Evolutionary conservation across 2,888 invertebrate genomes (phyloP).

Genomic region (Spicauda simplicius): DNA sequence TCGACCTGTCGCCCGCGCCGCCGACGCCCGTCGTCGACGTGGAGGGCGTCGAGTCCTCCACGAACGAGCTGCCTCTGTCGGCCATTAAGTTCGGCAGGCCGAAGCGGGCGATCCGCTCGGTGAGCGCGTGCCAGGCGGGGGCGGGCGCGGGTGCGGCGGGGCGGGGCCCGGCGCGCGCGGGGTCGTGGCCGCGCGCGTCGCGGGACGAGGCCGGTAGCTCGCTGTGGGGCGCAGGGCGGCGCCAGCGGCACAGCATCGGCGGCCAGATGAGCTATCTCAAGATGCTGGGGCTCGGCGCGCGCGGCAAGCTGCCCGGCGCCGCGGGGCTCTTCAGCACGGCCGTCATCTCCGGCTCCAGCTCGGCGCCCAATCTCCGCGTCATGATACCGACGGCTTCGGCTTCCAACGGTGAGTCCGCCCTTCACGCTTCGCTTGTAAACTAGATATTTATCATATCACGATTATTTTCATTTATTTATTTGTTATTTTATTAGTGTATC

Average conservation of each 20-base stretch:
- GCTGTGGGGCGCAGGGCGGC: conserved; percentile 87
- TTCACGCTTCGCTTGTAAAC: neutral
- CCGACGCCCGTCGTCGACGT: conserved; percentile 70
- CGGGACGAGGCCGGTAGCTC: conserved; percentile 59
- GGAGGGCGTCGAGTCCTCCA: conserved; percentile 85
- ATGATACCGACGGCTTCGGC: conserved; percentile 92
- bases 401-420: conserved; percentile 88
- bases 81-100: conserved; percentile 75
- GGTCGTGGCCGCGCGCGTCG: conserved; percentile 40
- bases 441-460: too few species aligned
- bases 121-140: conserved; percentile 40
- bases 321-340: conserved; percentile 98
- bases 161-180: conserved; percentile 53
- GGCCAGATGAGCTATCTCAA: conserved; percentile 97
- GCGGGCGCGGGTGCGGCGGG: conserved; percentile 49
- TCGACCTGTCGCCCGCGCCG: conserved; percentile 57
- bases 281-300: conserved; percentile 91
- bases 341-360: conserved; percentile 97
- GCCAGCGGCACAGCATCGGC: conserved; percentile 98
- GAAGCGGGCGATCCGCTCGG: conserved; percentile 47
- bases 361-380: conserved; percentile 95
- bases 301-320: conserved; percentile 86
- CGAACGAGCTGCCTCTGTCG: conserved; percentile 88
- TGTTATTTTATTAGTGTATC: too few species aligned
- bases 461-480: too few species aligned